Conservation (phyloP, 2,888 invertebrate genomes). For the Digitonthophagus gazella region DNA sequence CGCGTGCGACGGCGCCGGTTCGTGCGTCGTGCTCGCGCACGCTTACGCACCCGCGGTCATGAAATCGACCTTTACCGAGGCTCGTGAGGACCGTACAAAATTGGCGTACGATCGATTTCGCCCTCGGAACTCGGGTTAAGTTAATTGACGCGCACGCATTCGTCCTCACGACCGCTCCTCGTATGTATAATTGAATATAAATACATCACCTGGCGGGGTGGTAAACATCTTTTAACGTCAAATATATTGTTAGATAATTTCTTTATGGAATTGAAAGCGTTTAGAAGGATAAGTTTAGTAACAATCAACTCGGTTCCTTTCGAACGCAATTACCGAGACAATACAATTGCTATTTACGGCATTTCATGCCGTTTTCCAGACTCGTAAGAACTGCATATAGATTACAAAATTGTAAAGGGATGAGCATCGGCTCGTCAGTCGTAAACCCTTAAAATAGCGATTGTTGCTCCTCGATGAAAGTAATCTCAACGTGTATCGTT, state of each 20-base stretch:
- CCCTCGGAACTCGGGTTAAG: background rate
- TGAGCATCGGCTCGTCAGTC: background rate
- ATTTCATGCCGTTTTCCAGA: background rate
- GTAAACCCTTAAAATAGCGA: background rate
- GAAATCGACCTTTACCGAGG: background rate
- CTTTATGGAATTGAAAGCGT: no score
- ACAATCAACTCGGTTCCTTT: background rate
- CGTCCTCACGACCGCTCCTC: background rate
- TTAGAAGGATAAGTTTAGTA: no score
- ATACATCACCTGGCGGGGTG: background rate
- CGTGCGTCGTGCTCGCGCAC: background rate
- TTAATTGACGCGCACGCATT: background rate
- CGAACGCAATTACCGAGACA: background rate
- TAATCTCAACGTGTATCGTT: background rate
- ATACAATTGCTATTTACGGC: background rate
- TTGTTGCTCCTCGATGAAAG: background rate
- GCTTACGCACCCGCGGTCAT: slow-evolving; percentile 16
- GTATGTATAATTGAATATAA: background rate
- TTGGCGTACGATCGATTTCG: background rate
- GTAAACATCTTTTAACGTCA: no score
- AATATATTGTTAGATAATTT: no score
- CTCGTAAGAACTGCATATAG: background rate
- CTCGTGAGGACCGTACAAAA: background rate
- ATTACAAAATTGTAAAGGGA: background rate
- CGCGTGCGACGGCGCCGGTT: background rate